Conservation (phyloP, 2,113 vertebrate species). For the Cryptomyrus ogoouensis region DNA sequence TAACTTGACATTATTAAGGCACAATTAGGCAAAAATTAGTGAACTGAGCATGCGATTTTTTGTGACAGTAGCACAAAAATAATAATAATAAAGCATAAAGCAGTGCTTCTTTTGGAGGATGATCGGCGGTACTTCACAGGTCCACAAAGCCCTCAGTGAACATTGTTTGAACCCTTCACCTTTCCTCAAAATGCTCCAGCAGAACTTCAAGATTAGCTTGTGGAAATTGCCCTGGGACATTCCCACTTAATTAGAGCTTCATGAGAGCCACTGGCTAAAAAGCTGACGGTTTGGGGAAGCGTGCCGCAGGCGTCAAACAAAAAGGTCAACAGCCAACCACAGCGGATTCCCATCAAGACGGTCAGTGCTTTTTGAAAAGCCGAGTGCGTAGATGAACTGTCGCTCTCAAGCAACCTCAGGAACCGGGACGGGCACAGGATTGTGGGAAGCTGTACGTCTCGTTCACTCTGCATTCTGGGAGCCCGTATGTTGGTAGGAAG, state of each 20-base stretch:
- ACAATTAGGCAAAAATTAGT: background rate
- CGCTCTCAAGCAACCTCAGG: background rate
- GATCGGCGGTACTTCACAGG: background rate
- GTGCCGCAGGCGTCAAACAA: background rate
- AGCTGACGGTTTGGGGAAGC: background rate
- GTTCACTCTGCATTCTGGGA: background rate
- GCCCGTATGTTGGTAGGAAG: background rate
- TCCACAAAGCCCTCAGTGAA: background rate
- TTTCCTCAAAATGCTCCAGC: background rate
- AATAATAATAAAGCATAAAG: background rate
- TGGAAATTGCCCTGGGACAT: background rate
- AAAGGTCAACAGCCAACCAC: background rate
- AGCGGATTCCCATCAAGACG: background rate
- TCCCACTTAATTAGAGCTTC: background rate
- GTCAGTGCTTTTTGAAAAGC: background rate
- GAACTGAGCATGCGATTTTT: background rate
- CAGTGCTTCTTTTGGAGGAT: background rate
- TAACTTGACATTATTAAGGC: background rate
- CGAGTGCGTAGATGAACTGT: background rate
- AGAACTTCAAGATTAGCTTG: background rate
- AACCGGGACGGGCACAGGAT: background rate
- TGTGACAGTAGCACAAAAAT: background rate
- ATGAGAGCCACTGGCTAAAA: background rate
- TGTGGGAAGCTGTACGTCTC: background rate
- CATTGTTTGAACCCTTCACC: background rate